Conservation (phyloP, 2,888 invertebrate genomes). For the Cataglyphis cursor region DNA sequence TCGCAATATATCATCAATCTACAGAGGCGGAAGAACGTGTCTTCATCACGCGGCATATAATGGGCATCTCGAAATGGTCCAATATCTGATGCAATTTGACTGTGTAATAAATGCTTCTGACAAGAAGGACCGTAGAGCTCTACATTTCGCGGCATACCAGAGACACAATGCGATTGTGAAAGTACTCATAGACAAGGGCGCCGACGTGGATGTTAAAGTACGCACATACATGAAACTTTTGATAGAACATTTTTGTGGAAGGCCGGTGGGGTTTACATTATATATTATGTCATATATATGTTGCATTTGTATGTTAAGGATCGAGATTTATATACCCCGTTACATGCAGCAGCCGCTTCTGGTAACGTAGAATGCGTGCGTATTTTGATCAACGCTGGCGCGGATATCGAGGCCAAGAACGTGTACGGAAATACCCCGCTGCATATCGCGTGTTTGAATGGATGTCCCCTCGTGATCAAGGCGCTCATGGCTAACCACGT, state of each 20-base stretch:
- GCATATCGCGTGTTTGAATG: slow-evolving; percentile 89
- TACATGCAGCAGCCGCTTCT: slow-evolving; percentile 89
- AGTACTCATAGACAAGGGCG: slow-evolving; percentile 86
- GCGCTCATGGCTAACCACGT: slow-evolving; percentile 88
- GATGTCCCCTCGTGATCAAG: slow-evolving; percentile 88
- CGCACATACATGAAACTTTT: background rate
- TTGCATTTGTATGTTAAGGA: slow-evolving; percentile 68
- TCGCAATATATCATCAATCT: background rate
- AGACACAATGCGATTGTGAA: slow-evolving; percentile 88
- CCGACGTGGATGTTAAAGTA: slow-evolving; percentile 87
- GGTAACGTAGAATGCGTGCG: slow-evolving; percentile 87
- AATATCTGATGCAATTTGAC: slow-evolving; percentile 87
- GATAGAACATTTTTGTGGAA: background rate
- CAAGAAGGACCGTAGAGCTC: slow-evolving; percentile 89
- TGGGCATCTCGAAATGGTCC: slow-evolving; percentile 89
- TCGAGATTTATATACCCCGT: slow-evolving; percentile 88
- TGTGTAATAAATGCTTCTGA: slow-evolving; percentile 89
- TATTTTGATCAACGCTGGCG: slow-evolving; percentile 87
- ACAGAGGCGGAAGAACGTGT: slow-evolving; percentile 89
- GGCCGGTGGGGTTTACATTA: background rate
- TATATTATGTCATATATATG: background rate
- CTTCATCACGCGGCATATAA: slow-evolving; percentile 90
- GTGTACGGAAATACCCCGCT: slow-evolving; percentile 89
- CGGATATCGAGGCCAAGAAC: slow-evolving; percentile 89
- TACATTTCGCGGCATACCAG: slow-evolving; percentile 90